phyloP scores from a whole-genome alignment of 2,888 invertebrate genomes.

The Ennomos fuscantarius region DNA sequence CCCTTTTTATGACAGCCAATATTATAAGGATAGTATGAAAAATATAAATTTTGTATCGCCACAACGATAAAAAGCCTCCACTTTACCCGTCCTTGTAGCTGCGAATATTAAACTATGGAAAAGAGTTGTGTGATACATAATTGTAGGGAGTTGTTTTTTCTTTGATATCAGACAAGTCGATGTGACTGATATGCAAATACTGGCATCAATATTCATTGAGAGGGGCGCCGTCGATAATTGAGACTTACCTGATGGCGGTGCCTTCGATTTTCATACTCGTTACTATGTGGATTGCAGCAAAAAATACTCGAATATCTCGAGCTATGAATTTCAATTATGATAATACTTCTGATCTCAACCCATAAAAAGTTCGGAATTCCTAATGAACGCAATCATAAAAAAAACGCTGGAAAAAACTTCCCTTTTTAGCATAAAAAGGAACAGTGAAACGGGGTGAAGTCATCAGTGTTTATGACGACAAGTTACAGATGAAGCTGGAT shows the following conservation, averaged over 20 bases:
- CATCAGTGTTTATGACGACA: slow-evolving; percentile 30
- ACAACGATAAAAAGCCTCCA: slow-evolving; percentile 26
- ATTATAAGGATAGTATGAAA: slow-evolving; percentile 28
- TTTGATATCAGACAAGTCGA: slow-evolving; percentile 52
- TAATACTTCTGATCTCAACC: slow-evolving; percentile 30
- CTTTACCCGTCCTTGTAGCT: slow-evolving; percentile 13
- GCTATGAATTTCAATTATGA: slow-evolving; percentile 36
- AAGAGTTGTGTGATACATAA: slow-evolving; percentile 32
- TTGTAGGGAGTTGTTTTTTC: slow-evolving; percentile 50
- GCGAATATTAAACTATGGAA: slow-evolving; percentile 34
- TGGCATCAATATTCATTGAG: slow-evolving; percentile 75
- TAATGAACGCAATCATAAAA: slow-evolving; percentile 37
- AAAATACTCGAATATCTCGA: slow-evolving; percentile 33
- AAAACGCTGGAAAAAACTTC: slow-evolving; percentile 26
- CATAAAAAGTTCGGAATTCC: slow-evolving; percentile 30
- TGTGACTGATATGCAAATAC: slow-evolving; percentile 69
- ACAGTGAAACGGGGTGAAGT: slow-evolving; percentile 30
- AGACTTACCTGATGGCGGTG: slow-evolving; percentile 64
- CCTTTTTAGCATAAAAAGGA: slow-evolving; percentile 34
- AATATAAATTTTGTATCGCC: slow-evolving; percentile 25
- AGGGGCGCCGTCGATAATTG: slow-evolving; percentile 69
- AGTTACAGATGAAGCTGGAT: slow-evolving; percentile 17
- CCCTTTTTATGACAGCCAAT: slow-evolving; percentile 30
- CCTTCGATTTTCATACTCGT: slow-evolving; percentile 61
- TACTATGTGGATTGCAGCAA: slow-evolving; percentile 39